phyloP scores from a whole-genome alignment of 2,113 vertebrate genomes.

The Lycaon pictus region DNA sequence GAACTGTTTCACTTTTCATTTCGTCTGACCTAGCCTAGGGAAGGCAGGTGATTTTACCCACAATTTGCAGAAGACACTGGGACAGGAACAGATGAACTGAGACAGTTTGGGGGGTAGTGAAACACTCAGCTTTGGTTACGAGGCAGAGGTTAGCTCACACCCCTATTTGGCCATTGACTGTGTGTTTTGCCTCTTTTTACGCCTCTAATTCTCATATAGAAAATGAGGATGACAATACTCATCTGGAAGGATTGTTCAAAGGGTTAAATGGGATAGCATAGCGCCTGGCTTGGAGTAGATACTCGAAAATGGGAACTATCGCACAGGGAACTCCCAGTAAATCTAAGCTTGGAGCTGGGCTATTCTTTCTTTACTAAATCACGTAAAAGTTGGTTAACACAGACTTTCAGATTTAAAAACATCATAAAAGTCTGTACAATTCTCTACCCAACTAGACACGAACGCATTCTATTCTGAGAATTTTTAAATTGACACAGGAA shows the following conservation, averaged over 20 bases:
- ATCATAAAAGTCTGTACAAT: background rate
- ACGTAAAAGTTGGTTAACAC: background rate
- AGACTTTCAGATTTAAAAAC: constrained; percentile 23
- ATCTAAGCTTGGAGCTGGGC: background rate
- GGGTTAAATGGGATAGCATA: background rate
- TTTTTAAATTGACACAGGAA: background rate
- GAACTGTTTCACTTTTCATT: background rate
- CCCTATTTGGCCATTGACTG: background rate
- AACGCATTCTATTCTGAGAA: background rate
- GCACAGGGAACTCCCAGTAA: background rate
- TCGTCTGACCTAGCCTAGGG: background rate
- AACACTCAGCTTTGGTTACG: background rate
- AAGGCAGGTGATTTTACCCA: background rate
- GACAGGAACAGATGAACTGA: background rate
- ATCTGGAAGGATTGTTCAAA: background rate
- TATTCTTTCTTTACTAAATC: constrained; percentile 25
- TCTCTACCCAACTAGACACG: background rate
- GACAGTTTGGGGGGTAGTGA: too few relatives aligned
- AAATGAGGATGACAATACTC: background rate
- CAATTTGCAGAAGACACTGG: background rate
- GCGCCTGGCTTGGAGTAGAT: background rate
- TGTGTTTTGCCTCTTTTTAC: background rate
- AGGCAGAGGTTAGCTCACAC: background rate
- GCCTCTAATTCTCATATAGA: background rate
- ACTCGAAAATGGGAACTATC: background rate